Conservation (phyloP, 1,140 invertebrate species). For the Branchinecta lindahli region DNA sequence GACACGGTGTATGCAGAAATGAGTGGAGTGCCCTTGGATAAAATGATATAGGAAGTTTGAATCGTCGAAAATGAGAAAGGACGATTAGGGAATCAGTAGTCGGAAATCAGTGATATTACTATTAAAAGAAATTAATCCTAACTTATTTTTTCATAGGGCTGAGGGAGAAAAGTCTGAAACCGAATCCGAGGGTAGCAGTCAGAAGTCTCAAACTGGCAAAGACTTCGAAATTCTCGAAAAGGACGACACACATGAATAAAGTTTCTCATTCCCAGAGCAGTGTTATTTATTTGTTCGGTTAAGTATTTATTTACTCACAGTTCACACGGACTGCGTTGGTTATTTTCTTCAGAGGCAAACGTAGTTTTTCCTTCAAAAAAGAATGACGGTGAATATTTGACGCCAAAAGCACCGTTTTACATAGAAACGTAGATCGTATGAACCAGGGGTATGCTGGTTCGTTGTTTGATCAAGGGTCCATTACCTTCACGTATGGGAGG, state of each 20-base stretch:
- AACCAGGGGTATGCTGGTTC: no score
- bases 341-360: no score
- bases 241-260: constrained; percentile 31
- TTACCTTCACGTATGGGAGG: no score
- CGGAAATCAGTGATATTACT: no score
- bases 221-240: constrained; percentile 62
- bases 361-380: no score
- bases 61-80: neutral
- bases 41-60: neutral
- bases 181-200: constrained; percentile 45
- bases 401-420: neutral
- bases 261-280: neutral
- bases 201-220: constrained; percentile 55
- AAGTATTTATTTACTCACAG: neutral
- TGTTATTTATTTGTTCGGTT: neutral
- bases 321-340: neutral
- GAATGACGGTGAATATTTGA: neutral
- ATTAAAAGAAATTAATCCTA: neutral
- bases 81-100: no score
- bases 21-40: neutral
- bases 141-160: neutral
- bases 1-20: no score
- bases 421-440: no score
- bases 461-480: no score
- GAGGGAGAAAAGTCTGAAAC: constrained; percentile 41